Percentiles rank a stretch among this genome's conserved stretches.
These are phyloP conservation scores for Amblyteles armatorius DNA, from an alignment of 2,888 invertebrate species.

Conservation along the genomic window DNA sequence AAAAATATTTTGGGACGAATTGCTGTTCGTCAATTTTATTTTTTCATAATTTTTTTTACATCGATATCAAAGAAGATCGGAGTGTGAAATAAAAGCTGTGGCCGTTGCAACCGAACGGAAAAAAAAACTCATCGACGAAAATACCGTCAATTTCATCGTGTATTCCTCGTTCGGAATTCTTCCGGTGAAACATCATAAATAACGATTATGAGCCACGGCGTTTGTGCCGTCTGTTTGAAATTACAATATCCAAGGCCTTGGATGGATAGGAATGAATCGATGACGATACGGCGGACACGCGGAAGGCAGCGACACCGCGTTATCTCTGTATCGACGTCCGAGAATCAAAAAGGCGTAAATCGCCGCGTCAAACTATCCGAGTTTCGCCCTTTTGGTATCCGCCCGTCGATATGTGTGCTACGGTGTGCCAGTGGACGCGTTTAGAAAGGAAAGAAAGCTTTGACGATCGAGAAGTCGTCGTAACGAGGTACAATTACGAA, in stretches of 20 bases:
- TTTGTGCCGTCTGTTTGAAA: not conserved
- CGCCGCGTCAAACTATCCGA: not conserved
- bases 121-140: not conserved
- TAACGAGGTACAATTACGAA: slow-evolving; percentile 59
- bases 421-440: slow-evolving; percentile 16
- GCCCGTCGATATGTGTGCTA: not conserved
- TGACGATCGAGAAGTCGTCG: slow-evolving; percentile 55
- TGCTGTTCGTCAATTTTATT: too few relatives aligned
- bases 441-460: slow-evolving; percentile 70
- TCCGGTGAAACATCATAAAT: slow-evolving; percentile 32
- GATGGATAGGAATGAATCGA: slow-evolving; percentile 18
- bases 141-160: not conserved
- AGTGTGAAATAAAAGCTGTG: too few relatives aligned
- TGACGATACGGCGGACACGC: slow-evolving; percentile 28
- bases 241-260: slow-evolving; percentile 15
- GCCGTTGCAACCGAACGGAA: not conserved
- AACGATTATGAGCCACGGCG: slow-evolving; percentile 18
- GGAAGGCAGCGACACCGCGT: slow-evolving; percentile 46
- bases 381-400: not conserved
- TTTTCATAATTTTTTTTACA: too few relatives aligned
- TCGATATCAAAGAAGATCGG: too few relatives aligned
- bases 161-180: slow-evolving; percentile 24
- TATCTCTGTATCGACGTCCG: slow-evolving; percentile 30
- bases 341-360: not conserved
- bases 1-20: too few relatives aligned